phyloP scores from a whole-genome alignment of 2,797 vertebrate genomes.

The Amphiprion clarkii region DNA sequence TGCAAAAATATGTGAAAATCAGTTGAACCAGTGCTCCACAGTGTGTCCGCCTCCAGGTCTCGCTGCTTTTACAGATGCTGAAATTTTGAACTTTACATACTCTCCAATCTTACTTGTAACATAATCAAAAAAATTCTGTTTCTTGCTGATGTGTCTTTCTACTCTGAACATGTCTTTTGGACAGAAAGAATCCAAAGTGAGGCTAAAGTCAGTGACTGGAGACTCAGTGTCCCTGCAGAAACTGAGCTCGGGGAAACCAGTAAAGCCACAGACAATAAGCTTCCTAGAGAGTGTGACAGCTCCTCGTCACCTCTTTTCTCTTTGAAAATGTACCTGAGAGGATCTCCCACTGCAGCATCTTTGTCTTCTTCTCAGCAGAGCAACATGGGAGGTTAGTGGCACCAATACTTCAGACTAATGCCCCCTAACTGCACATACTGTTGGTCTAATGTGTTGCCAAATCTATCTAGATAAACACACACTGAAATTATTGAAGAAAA shows the following conservation, averaged over 20 bases:
- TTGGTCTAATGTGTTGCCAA: slow-evolving; percentile 1
- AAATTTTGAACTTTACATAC: not conserved
- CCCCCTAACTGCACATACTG: slow-evolving; percentile 18
- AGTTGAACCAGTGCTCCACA: not conserved
- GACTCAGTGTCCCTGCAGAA: slow-evolving; percentile 78
- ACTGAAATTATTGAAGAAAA: not conserved
- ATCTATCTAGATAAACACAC: slow-evolving; percentile 1
- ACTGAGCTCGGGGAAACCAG: slow-evolving; percentile 73
- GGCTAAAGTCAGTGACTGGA: slow-evolving; percentile 45
- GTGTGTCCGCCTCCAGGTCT: not conserved
- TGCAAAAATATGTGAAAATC: not conserved
- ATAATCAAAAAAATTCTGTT: not conserved
- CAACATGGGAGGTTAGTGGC: slow-evolving; percentile 89
- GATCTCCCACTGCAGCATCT: slow-evolving; percentile 79
- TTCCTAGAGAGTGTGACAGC: slow-evolving; percentile 78
- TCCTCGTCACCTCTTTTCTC: slow-evolving; percentile 84
- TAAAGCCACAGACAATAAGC: slow-evolving; percentile 80
- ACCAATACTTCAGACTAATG: slow-evolving; percentile 13
- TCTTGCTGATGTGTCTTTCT: not conserved
- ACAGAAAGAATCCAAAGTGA: slow-evolving; percentile 62
- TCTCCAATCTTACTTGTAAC: not conserved
- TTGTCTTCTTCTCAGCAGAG: slow-evolving; percentile 85
- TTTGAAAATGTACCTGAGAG: slow-evolving; percentile 87
- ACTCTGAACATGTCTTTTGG: slow-evolving; percentile 21
- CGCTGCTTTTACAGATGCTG: not conserved